Base-by-base conservation (phyloP, 2,888 invertebrate genomes). In the Atethmia centrago region DNA sequence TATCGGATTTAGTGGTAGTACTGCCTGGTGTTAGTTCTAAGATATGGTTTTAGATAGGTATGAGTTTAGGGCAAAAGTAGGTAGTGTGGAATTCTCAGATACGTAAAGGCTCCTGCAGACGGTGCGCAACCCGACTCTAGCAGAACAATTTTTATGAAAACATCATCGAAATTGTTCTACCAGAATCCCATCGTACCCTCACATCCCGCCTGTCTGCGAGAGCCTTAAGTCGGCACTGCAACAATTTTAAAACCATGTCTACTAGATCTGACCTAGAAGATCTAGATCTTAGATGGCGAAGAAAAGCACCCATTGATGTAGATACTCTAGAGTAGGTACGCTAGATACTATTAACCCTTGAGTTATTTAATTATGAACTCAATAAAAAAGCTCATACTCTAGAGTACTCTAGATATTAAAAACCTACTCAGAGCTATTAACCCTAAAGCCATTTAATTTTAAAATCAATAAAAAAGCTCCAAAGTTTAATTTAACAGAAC, bases 401-500 rank as follows among this genome's bases (percentile, higher is more conserved):
- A 1, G 0, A 72, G n/a, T 16, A 16, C 1, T 31, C 12, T 8
- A 58, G 1, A 25, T 3, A 42, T 53, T 73, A 14, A 45, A 62
- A 51, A 40, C n/a, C n/a, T 49, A 21, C 5, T 42, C 12, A 25
- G 7, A 25, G 25, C 21, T 31, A 14, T 56, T 55, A 78, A 55
- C 61, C 40, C 7, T 28, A 40, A 19, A 42, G 9, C 28, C 47
- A 42, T 59, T 59, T 19, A 47, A 64, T 55, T 28, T 10, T 5
- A 1, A 55, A 61, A 77, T 47, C 28, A 80, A 70, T 62, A 42
- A 61, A 68, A 25, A 45, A 12, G 5, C 16, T 76, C 63, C 65
- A 65, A 74, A 83, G 59, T 65, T 80, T 68, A 64, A 83, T 74
- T 79, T 56, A 83, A 82, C 85, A 84, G 81, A 85, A 79, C 59